A percentile compares a stretch with the other conserved stretches of the same genome.
phyloP scores from a whole-genome alignment of 1,140 invertebrate genomes.

The Zaprionus africanus region DNA sequence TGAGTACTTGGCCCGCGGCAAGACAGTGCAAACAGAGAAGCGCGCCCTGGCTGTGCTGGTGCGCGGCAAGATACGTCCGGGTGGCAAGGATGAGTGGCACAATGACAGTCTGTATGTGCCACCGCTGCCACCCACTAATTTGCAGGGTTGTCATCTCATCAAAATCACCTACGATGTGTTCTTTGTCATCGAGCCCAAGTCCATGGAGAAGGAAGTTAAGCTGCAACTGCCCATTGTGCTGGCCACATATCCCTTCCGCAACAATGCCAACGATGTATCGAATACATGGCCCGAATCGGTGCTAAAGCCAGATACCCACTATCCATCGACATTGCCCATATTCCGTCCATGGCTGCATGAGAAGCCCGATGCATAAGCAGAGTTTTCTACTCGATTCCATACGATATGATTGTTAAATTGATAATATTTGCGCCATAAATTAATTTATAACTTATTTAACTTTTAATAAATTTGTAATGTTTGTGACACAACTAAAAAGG shows the following conservation, averaged over 20 bases:
- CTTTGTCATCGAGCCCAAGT: slow-evolving; percentile 95
- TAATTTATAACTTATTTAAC: slow-evolving; percentile 73
- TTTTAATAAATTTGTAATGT: slow-evolving; percentile 40
- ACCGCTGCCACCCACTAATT: slow-evolving; percentile 96
- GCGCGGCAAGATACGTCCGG: slow-evolving; percentile 93
- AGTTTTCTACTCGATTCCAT: not conserved
- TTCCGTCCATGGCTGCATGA: slow-evolving; percentile 94
- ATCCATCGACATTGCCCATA: slow-evolving; percentile 96
- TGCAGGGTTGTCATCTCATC: slow-evolving; percentile 97
- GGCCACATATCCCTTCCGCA: slow-evolving; percentile 95
- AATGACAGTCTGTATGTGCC: slow-evolving; percentile 97
- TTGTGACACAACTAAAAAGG: slow-evolving; percentile 43
- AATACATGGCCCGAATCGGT: slow-evolving; percentile 86
- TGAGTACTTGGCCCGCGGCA: slow-evolving; percentile 94
- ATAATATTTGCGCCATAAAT: slow-evolving; percentile 64
- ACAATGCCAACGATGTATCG: slow-evolving; percentile 86
- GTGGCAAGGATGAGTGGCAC: slow-evolving; percentile 91
- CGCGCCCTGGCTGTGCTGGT: slow-evolving; percentile 92
- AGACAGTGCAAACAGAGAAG: slow-evolving; percentile 94
- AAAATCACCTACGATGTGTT: slow-evolving; percentile 97
- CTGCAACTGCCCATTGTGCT: slow-evolving; percentile 96
- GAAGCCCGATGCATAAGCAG: slow-evolving; percentile 71
- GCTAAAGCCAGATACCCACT: slow-evolving; percentile 91
- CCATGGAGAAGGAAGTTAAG: slow-evolving; percentile 95
- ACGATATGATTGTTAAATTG: slow-evolving; percentile 46